These are phyloP conservation scores for Nematolebias whitei DNA, from an alignment of 2,113 vertebrate species.

Conservation along the genomic window DNA sequence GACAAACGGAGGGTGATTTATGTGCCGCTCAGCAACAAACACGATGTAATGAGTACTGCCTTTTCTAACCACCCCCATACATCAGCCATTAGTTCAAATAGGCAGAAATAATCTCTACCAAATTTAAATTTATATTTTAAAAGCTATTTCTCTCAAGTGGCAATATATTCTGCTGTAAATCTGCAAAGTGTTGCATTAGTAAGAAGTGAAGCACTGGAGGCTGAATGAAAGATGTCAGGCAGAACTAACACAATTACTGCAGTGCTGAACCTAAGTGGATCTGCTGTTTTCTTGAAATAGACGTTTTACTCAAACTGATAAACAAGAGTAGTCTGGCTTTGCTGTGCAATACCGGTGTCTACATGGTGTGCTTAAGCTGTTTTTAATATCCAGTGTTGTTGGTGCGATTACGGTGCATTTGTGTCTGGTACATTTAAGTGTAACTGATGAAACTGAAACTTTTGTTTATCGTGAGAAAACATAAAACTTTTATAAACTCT, in stretches of 20 bases:
- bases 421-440: slow-evolving; percentile 27
- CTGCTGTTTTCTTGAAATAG: background rate
- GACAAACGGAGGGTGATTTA: slow-evolving; percentile 10
- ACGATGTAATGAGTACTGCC: background rate
- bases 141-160: slow-evolving; percentile 43
- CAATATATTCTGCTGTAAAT: slow-evolving; percentile 36
- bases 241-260: slow-evolving; percentile 23
- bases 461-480: slow-evolving; percentile 1
- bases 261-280: slow-evolving; percentile 9
- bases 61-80: slow-evolving; percentile 31
- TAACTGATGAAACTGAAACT: background rate
- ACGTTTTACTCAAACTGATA: slow-evolving; percentile 18
- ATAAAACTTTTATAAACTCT: slow-evolving; percentile 19
- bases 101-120: slow-evolving; percentile 25
- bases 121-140: slow-evolving; percentile 21
- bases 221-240: slow-evolving; percentile 31
- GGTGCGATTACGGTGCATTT: slow-evolving; percentile 4
- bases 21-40: slow-evolving; percentile 24
- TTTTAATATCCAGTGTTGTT: slow-evolving; percentile 8
- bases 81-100: slow-evolving; percentile 10
- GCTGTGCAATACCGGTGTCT: slow-evolving; percentile 23
- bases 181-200: slow-evolving; percentile 20
- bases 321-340: slow-evolving; percentile 6
- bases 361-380: slow-evolving; percentile 16
- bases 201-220: slow-evolving; percentile 22